A percentile compares a stretch with the other conserved stretches of the same genome.
Conservation (phyloP, 1,140 invertebrate species). For the Dufourea novaeangliae region DNA sequence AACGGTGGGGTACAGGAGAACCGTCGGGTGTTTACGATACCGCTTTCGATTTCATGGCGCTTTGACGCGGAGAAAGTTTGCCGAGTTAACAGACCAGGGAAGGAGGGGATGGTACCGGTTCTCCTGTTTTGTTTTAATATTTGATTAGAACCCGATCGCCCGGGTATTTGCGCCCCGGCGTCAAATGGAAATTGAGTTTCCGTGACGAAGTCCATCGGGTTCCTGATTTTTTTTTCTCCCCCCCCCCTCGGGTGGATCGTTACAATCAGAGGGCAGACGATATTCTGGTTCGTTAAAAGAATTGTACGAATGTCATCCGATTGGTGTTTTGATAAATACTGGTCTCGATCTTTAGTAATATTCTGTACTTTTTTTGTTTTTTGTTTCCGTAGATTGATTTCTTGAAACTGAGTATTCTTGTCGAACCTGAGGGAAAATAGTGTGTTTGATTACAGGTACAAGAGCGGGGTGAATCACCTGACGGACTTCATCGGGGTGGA, state of each 20-base stretch:
- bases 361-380: neutral
- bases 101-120: too few species aligned
- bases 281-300: neutral
- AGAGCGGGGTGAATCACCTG: conserved; percentile 94
- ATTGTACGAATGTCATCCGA: too few species aligned
- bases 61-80: conserved; percentile 37
- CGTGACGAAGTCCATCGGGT: neutral
- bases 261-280: neutral
- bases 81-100: conserved; percentile 27
- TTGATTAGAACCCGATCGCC: conserved; percentile 38
- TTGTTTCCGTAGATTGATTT: neutral
- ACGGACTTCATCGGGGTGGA: conserved; percentile 98
- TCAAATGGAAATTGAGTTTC: conserved; percentile 19
- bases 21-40: conserved; percentile 27
- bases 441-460: conserved; percentile 87
- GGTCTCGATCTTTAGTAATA: neutral
- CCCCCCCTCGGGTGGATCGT: too few species aligned
- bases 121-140: conserved; percentile 42
- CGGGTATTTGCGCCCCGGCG: neutral
- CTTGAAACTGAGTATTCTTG: conserved; percentile 5
- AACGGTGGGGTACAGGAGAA: neutral
- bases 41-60: conserved; percentile 18
- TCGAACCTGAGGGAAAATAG: conserved; percentile 78
- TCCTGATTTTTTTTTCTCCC: neutral
- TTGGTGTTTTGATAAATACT: too few species aligned